Evolutionary conservation across 64 coral and sea anemone genomes (phyloP).

Genomic region (Orbicella faveolata): DNA sequence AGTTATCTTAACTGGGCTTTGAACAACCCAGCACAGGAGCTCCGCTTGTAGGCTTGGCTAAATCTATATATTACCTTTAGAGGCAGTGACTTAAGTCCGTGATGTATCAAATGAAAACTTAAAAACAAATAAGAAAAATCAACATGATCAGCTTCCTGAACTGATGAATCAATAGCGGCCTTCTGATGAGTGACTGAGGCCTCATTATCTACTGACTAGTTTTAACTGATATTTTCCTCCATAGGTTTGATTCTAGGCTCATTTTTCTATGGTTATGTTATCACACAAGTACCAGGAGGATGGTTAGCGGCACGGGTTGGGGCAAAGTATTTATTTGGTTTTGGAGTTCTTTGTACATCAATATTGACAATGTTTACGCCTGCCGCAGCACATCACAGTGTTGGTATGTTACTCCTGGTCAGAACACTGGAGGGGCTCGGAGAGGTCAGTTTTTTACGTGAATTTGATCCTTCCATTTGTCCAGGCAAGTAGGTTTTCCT

Average conservation of each 20-base stretch:
- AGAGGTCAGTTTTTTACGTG: conserved; percentile 51
- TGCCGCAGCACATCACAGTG: conserved; percentile 54
- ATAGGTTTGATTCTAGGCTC: conserved; percentile 91
- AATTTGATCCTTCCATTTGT: background rate
- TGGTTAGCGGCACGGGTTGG: conserved; percentile 84
- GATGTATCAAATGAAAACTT: too few relatives aligned
- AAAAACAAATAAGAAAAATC: too few relatives aligned
- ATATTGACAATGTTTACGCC: conserved; percentile 87
- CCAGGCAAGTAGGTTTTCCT: too few relatives aligned
- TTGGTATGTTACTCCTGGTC: conserved; percentile 68
- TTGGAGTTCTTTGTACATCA: conserved; percentile 76
- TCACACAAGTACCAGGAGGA: conserved; percentile 91
- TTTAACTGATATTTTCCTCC: background rate
- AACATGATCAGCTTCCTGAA: too few relatives aligned
- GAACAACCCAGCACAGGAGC: too few relatives aligned
- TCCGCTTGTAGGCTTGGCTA: too few relatives aligned
- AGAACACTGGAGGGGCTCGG: conserved; percentile 87
- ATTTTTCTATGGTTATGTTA: conserved; percentile 98
- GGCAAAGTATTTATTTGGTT: conserved; percentile 75
- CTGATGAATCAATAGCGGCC: too few relatives aligned
- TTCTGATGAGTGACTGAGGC: too few relatives aligned
- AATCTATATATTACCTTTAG: too few relatives aligned
- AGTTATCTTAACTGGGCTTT: too few relatives aligned
- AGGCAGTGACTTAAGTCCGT: too few relatives aligned
- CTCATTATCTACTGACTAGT: too few relatives aligned